Base-by-base conservation (phyloP, 2,113 vertebrate genomes). In the Syngnathoides biaculeatus region DNA sequence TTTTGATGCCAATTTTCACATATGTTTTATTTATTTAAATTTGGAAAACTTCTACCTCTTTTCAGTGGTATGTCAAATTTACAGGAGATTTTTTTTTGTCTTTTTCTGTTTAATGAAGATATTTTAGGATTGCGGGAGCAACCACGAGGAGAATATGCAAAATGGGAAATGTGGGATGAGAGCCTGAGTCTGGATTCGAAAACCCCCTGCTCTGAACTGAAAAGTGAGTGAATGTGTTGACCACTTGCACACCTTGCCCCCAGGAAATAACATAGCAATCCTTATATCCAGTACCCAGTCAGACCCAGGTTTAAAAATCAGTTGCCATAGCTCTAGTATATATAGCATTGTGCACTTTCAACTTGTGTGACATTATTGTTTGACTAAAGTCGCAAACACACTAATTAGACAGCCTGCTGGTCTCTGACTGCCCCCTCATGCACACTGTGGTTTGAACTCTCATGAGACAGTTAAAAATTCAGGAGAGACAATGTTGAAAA, bases 331-430 rank as follows among this genome's bases (percentile, higher is more conserved):
- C 69, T 1, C 0, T 72, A 66, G 65, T 67, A 77, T n/a, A 72
- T 83, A 79, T 79, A 74, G 83, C 69, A 64, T 63, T 5, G 52
- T 74, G 74, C 74, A 72, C 70, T 74, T 75, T 75, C 83, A 80
- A 78, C 81, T 73, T 78, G 72, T 75, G 79, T 82, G 77, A 79
- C 83, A 80, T 80, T 67, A 83, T 79, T 67, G 73, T 73, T 63
- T 84, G 71, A 80, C 78, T 65, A 73, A 72, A 64, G 72, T 69
- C 69, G 69, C 76, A 71, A 73, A 67, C 69, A 74, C 58, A 67
- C 68, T 76, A 74, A 83, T 79, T 71, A 81, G 43, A 58, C 69
- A 81, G 68, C 71, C 77, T 80, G 85, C 55, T 15, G 3, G 15
- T 81, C 68, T 38, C n/a, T 43, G 60, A 74, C 79, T 79, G 78